Evolutionary conservation across 2,113 vertebrate genomes (phyloP).

Genomic region (Rhipidura dahli): DNA sequence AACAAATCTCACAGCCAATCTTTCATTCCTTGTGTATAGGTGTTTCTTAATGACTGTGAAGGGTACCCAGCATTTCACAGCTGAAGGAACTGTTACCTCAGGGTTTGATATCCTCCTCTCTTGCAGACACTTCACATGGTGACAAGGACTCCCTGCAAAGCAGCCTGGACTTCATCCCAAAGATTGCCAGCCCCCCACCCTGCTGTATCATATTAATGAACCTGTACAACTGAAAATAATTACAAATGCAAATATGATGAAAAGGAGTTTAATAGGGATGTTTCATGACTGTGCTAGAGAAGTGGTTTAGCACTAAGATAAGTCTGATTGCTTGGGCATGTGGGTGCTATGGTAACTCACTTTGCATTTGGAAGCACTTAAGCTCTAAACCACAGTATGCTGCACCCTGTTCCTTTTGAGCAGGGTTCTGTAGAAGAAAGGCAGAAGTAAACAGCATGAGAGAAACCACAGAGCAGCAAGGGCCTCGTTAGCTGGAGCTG

Average conservation of each 20-base stretch:
- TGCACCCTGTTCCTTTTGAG: conserved; percentile 77
- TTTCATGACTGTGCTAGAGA: conserved; percentile 70
- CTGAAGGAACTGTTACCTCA: background rate
- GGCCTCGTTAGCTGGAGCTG: background rate
- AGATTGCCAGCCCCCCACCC: background rate
- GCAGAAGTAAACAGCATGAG: conserved; percentile 66
- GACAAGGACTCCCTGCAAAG: background rate
- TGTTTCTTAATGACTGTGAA: background rate
- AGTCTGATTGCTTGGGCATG: conserved; percentile 58
- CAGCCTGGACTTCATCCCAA: background rate
- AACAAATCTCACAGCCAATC: background rate
- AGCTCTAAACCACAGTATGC: conserved; percentile 66
- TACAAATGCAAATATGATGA: background rate
- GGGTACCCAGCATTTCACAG: background rate
- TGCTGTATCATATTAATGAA: background rate
- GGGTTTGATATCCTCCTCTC: background rate
- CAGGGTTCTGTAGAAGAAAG: conserved; percentile 63
- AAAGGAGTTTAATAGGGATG: conserved; percentile 12
- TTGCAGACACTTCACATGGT: background rate
- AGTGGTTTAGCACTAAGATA: conserved; percentile 80
- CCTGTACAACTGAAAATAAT: conserved; percentile 14
- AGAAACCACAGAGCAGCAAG: conserved; percentile 70
- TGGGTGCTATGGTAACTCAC: conserved; percentile 77
- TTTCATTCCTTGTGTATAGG: background rate
- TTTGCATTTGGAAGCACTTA: conserved; percentile 71